Conservation (phyloP, 2,888 invertebrate species). For the Amiota communis region DNA sequence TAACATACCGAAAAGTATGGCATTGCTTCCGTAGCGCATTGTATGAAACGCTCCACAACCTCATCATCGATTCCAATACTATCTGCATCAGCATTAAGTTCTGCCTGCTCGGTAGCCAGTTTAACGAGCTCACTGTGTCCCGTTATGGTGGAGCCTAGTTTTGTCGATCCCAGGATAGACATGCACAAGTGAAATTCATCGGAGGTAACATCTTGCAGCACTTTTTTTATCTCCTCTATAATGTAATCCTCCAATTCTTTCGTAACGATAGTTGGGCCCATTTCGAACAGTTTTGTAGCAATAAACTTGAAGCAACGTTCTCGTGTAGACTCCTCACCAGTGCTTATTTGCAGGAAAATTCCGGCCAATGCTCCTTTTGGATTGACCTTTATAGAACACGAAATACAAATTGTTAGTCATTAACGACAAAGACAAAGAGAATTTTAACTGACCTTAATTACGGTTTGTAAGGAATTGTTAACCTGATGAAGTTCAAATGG, state of each 20-base stretch:
- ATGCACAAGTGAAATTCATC: conserved; percentile 94
- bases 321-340: conserved; percentile 83
- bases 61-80: conserved; percentile 77
- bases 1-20: conserved; percentile 88
- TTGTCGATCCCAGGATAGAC: conserved; percentile 87
- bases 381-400: conserved; percentile 55
- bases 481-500: conserved; percentile 87
- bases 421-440: not conserved
- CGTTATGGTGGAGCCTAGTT: conserved; percentile 84
- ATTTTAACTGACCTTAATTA: conserved; percentile 62
- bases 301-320: conserved; percentile 92
- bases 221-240: conserved; percentile 88
- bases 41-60: conserved; percentile 84
- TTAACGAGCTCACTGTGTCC: conserved; percentile 92
- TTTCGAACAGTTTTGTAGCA: conserved; percentile 84
- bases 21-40: conserved; percentile 88
- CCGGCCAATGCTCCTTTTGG: conserved; percentile 78
- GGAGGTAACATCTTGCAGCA: conserved; percentile 88
- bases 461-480: conserved; percentile 84
- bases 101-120: conserved; percentile 89
- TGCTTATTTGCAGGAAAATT: conserved; percentile 80
- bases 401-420: not conserved
- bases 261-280: conserved; percentile 85
- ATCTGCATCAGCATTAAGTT: conserved; percentile 80
- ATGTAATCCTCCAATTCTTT: conserved; percentile 90